phyloP scores from a whole-genome alignment of 2,888 invertebrate genomes.

The Eudasyphora cyanicolor region DNA sequence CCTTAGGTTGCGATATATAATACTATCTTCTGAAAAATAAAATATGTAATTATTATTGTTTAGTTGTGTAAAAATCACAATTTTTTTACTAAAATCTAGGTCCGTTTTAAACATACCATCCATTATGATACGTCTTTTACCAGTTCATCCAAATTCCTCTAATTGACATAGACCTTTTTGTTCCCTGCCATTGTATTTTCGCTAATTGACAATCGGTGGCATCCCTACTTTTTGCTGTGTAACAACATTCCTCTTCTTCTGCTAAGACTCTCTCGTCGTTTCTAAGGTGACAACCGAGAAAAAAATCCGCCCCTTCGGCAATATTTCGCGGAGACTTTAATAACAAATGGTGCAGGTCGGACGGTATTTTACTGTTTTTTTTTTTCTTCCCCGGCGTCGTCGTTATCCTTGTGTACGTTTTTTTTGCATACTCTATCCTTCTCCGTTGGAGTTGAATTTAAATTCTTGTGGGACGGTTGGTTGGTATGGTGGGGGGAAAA shows the following conservation, averaged over 20 bases:
- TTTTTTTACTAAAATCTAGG: too few relatives aligned
- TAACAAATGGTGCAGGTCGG: constrained; percentile 55
- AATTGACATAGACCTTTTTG: too few relatives aligned
- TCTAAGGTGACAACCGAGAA: constrained; percentile 65
- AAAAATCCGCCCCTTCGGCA: constrained; percentile 72
- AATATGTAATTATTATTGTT: too few relatives aligned
- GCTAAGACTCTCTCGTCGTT: background rate
- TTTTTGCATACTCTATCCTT: constrained; percentile 7
- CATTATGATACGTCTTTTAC: too few relatives aligned
- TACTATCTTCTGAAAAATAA: too few relatives aligned
- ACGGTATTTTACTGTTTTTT: constrained; percentile 27
- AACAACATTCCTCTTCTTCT: constrained; percentile 12
- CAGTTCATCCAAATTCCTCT: too few relatives aligned
- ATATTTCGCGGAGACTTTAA: constrained; percentile 61
- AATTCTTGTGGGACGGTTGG: background rate
- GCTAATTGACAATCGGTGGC: background rate
- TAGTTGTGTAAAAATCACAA: too few relatives aligned
- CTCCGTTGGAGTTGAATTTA: background rate
- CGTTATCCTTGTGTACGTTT: constrained; percentile 13
- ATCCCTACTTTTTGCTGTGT: constrained; percentile 6
- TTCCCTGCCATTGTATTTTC: background rate
- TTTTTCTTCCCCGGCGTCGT: background rate
- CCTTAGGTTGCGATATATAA: too few relatives aligned
- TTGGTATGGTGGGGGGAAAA: constrained; percentile 46
- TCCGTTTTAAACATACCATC: too few relatives aligned